Evolutionary conservation across 2,113 vertebrate species (phyloP).

Genomic region (Tringa solitaria): DNA sequence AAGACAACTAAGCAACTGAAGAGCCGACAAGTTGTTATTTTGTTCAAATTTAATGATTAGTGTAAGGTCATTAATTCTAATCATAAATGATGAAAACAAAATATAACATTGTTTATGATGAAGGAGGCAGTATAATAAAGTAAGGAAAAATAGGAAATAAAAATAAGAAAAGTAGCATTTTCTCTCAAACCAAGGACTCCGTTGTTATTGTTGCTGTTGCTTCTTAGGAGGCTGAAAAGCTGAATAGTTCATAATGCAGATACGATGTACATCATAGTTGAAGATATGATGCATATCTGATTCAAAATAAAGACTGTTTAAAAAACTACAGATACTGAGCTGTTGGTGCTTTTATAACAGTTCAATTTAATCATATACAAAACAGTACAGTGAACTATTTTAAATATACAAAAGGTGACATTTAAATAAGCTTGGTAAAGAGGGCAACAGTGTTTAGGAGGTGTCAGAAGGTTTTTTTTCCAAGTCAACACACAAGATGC

Average conservation of each 20-base stretch:
- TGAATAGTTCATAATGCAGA: not conserved
- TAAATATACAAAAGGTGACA: not conserved
- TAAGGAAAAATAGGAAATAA: not conserved
- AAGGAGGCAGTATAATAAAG: not conserved
- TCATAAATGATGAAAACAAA: not conserved
- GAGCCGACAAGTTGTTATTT: not conserved
- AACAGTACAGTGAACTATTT: not conserved
- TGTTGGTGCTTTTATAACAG: not conserved
- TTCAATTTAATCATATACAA: slow-evolving; percentile 9
- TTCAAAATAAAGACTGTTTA: not conserved
- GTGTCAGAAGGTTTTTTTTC: not conserved
- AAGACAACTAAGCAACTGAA: slow-evolving; percentile 8
- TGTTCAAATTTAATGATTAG: not conserved
- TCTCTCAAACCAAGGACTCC: not conserved
- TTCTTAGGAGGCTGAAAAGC: not conserved
- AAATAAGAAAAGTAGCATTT: not conserved
- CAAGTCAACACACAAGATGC: not conserved
- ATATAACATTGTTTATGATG: not conserved
- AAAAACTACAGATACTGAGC: not conserved
- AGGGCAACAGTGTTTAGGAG: not conserved
- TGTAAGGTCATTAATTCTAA: not conserved
- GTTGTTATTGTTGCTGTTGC: not conserved
- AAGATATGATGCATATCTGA: not conserved
- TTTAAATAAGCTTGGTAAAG: not conserved
- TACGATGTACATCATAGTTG: not conserved